Evolutionary conservation across 2,888 invertebrate genomes (phyloP), one percentile per base, ranked within the genome.

Genomic region (Poecilobothrus nobilitatus): DNA sequence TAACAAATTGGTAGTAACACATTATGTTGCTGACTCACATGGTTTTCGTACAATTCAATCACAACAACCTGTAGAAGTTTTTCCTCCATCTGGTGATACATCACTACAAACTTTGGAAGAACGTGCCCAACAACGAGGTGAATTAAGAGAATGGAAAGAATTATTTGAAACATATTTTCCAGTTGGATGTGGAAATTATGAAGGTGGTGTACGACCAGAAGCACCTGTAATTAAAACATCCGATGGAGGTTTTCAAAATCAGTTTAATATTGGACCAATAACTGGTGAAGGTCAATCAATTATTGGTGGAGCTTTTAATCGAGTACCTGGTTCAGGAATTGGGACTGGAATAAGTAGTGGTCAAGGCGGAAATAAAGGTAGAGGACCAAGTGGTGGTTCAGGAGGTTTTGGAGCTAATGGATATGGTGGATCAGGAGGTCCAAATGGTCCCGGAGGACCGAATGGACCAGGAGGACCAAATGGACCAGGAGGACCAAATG

Each of bases 11-110:
- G 85, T 87, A 53, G 89, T 87, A 66, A 90, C 90, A 33, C 90
- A 90, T 80, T 91, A 91, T 77, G 85, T 91, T 15, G 90, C 91
- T 65, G 91, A 91, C 78, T 87, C 88, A 70, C 89, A 89, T 82
- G 91, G 91, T 21, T 91, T 91, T 78, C 83, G 91, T 71, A 88
- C 90, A 0, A 87, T 91, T 0, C 86, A 87, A 73, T 89, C 90
- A 0, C 86, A 87, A 66, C 86, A 88, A 72, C 84, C 87, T 0
- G 87, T 90, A 5, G 89, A 90, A 80, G 84, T 91, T 6, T 81
- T 76, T 73, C 81, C 80, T 21, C 76, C 76, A 12, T 73, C 75
- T 68, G 72, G 72, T 53, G 72, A 72, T 10, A 68, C 70, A 64
- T 70, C 71, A 20, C 34, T 72, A 37, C 74, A 73, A 68, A 73